Base-by-base conservation (phyloP, 2,113 vertebrate genomes). In the Pangasianodon gigas region DNA sequence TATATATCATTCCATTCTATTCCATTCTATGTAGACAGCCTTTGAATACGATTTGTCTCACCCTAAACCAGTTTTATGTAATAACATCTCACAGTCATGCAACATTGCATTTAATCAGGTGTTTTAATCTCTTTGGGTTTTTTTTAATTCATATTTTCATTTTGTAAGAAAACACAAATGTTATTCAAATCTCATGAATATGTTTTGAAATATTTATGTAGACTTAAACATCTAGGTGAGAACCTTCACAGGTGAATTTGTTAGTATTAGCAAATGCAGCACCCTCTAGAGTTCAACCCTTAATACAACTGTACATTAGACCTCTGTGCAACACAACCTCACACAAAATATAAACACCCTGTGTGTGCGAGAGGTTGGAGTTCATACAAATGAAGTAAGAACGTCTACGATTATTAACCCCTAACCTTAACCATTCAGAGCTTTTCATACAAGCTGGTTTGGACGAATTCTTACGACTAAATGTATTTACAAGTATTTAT, bases 251-350 rank as follows among this genome's bases (percentile, higher is more conserved):
- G 5, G n/a, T 32, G n/a, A 65, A 51, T 65, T 48, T 29, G 48
- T 62, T 9, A 51, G 58, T 37, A 16, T 77, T 32, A 67, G 60
- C 26, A 82, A 41, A 67, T 52, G 41, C 84, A 90, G 69, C 65
- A 74, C 87, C 90, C 71, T 85, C 87, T 81, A 81, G 48, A 81
- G 86, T 32, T 58, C 21, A 56, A 48, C 10, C 24, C 24, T 60
- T n/a, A 11, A 84, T n/a, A 74, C 24, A n/a, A 14, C 18, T 7
- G 7, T 51, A n/a, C 26, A 77, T 77, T 24, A 26, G 21, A 3
- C 37, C 13, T 44, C 37, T 44, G n/a, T 32, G 21, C 74, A 13
- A 7, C 24, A 80, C 46, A 51, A 51, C 24, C 44, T 80, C 46
- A 51, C 26, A 51, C 77, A 81, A 13, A 81, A 54, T 29, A 26